A percentile compares a stretch with the other conserved stretches of the same genome.
Evolutionary conservation across 2,888 invertebrate species (phyloP).

Genomic region (Oligia fasciuncula): DNA sequence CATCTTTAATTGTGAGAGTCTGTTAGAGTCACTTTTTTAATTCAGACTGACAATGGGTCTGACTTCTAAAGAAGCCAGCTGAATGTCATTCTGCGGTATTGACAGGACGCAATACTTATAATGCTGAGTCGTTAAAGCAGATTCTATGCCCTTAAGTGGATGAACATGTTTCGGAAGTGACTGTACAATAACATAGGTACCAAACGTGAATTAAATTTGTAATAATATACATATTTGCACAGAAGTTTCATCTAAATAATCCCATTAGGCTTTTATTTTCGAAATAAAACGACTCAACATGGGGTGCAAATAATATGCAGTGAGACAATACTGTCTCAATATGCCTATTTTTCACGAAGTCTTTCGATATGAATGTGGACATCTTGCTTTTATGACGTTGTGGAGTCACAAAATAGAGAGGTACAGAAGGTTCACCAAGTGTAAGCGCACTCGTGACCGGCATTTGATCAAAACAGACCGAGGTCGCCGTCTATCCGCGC

Average conservation of each 20-base stretch:
- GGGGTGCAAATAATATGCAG: slow-evolving; percentile 49
- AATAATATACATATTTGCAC: background rate
- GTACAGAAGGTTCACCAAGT: background rate
- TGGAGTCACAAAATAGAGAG: slow-evolving; percentile 26
- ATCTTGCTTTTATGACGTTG: slow-evolving; percentile 81
- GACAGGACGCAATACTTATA: too few species aligned
- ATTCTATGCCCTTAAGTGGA: too few species aligned
- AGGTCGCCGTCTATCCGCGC: background rate
- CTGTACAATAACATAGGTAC: background rate
- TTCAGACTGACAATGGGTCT: too few species aligned
- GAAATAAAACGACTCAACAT: slow-evolving; percentile 53
- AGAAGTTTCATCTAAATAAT: slow-evolving; percentile 2
- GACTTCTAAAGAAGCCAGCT: too few species aligned
- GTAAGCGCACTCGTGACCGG: too few species aligned
- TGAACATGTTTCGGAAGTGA: too few species aligned
- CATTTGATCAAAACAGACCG: background rate
- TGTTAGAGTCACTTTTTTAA: too few species aligned
- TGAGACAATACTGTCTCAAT: slow-evolving; percentile 56
- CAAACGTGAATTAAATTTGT: background rate
- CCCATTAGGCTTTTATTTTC: slow-evolving; percentile 37
- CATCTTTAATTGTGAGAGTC: too few species aligned
- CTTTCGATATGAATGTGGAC: slow-evolving; percentile 77
- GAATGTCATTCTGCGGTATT: too few species aligned
- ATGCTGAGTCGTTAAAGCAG: too few species aligned
- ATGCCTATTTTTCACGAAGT: slow-evolving; percentile 63